Base-by-base conservation (phyloP, 2,888 invertebrate species). In the Cataglyphis altisquamis region DNA sequence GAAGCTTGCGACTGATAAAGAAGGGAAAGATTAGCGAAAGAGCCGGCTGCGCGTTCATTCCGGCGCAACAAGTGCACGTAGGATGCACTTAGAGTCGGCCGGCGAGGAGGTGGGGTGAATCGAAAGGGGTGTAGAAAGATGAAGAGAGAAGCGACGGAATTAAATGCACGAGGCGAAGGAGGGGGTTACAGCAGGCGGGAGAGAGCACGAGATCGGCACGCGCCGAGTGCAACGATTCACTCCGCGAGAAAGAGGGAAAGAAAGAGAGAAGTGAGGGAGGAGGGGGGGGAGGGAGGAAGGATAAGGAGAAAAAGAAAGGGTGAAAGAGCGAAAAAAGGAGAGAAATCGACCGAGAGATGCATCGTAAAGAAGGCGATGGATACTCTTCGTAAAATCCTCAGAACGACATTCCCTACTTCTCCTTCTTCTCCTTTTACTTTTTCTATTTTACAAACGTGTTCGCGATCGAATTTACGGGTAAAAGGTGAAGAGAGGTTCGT, bases 151-250 rank as follows among this genome's bases (percentile, higher is more conserved):
- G 84, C 86, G 72, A 86, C 84, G 85, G 88, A 89, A 88, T 90
- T 90, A 88, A 90, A 91, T 89, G 90, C 90, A 90, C 85, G 89
- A 12, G 8, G 87, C 86, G 91, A 90, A 87, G 89, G 92, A 90
- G 88, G 90, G 91, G 92, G 86, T 75, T 75, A 81, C 87, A 91
- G 68, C 75, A 89, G 85, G 82, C 86, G 87, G 48, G 90, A 90
- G 91, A 84, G 91, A 89, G 92, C 93, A 94, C 94, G 94, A 93
- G 94, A 92, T 93, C 90, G 94, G 94, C 94, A 94, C 94, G 94
- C 93, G 94, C 94, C 94, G 92, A 93, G 91, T 93, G 94, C 94
- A 94, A 92, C 93, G 93, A 93, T 93, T 93, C 92, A 88, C 48
- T 52, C n/a, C 87, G 88, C 55, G 57, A 67, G 78, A 78, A 82